Evolutionary conservation across 2,888 invertebrate genomes (phyloP), one percentile per base, ranked within the genome.

Genomic region (Calameuta idolon): DNA sequence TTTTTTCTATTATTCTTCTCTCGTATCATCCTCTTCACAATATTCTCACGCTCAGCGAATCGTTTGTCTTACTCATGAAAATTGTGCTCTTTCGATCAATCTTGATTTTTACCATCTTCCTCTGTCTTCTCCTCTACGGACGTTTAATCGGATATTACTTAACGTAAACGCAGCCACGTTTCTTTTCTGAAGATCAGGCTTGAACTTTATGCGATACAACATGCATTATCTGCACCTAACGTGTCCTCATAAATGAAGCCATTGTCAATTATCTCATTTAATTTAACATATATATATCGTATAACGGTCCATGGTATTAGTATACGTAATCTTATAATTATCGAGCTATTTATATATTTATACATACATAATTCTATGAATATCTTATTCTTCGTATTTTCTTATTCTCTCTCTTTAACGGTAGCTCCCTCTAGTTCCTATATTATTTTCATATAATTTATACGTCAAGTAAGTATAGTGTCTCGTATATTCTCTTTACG

Each of bases 161-260:
- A 23, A 55, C 5, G 23, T 23, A 23, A 55, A 55, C 23, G 23
- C 12, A n/a, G 35, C n/a, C 23, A 35, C 31, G 2, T 69, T 76
- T 78, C 55, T 68, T 76, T 75, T 76, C 35, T 78, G 31, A 40
- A 34, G 0, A 68, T 68, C 30, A 33, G 15, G 31, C 33, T 85
- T 82, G 82, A 23, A 55, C 55, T 5, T 55, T 9, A 23, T 23
- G 40, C 40, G 23, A 55, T 55, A 9, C 77, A 83, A 84, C 82
- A 86, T 87, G 83, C 83, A 81, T 85, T 82, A 82, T 83, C 83
- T 82, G 82, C 79, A 84, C 83, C 83, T 86, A 77, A 77, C 9
- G 9, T 55, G 23, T 23, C 55, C 55, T 23, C 55, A 3, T 68
- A 77, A 80, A 75, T 37, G 76, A 85, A 83, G 83, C 79, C 79